Evolutionary conservation across 2,113 vertebrate species (phyloP), one percentile per base, ranked within the genome.

Genomic region (Ciconia stormi): DNA sequence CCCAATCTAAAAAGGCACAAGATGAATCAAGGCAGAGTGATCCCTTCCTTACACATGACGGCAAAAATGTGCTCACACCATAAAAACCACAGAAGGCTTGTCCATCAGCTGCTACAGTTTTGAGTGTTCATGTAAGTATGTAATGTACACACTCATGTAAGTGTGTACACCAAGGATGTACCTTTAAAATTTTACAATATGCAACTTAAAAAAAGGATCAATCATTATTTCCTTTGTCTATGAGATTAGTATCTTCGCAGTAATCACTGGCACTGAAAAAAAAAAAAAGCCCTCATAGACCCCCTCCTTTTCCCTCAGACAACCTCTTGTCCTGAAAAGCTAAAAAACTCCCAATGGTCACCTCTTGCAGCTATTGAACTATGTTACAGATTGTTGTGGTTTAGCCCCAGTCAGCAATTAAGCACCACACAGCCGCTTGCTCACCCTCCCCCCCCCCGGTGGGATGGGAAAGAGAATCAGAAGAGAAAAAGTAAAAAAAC

Each of bases 241-340:
- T 19, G 49, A 96, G 71, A 81, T 47, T n/a, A 53, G n/a, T 49
- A 93, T 62, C 36, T 83, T 72, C 90, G 81, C 47, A 90, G 40
- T 52, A 36, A 88, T 89, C 63, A 89, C 81, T 79, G 77, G 34
- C 74, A 53, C 42, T 91, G 77, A 87, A 80, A 25, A 81, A 26
- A 50, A 53, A 20, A 30, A 4, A 1, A 40, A 25, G 15, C 25
- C 21, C 18, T 56, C 30, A n/a, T 2, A 66, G 61, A n/a, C 1
- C 2, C 6, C 6, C 5, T 53, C 42, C 20, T 72, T 69, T 76
- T 25, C 11, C 5, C 20, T 12, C 22, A 47, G 38, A 70, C 66
- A 93, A 78, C 81, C 72, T 95, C 16, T 34, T 82, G 79, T 52
- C 62, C 88, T 82, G 92, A 97, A 93, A 97, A 90, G 59, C 61